A percentile compares a stretch with the other conserved stretches of the same genome.
Evolutionary conservation across 2,113 vertebrate genomes (phyloP).

Genomic region (Apodemus sylvaticus): DNA sequence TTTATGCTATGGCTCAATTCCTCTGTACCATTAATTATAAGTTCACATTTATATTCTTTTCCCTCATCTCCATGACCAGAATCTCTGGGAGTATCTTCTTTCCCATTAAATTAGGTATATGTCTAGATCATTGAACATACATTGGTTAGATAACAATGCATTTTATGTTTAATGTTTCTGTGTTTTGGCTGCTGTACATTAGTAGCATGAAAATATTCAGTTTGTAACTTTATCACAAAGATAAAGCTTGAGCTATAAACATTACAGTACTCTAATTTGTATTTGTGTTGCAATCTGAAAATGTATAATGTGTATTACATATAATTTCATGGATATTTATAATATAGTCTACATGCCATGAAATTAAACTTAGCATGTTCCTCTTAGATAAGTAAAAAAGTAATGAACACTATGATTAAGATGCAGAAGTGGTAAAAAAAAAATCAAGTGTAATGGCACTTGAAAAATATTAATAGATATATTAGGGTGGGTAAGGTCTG

Average conservation of each 20-base stretch:
- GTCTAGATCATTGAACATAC: not conserved
- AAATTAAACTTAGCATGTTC: not conserved
- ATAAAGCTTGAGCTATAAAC: not conserved
- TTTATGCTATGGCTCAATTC: not conserved
- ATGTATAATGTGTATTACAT: not conserved
- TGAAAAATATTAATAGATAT: not conserved
- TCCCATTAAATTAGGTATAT: not conserved
- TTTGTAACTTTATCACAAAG: not conserved
- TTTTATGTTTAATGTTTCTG: not conserved
- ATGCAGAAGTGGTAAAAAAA: not conserved
- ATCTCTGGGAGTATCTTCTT: not conserved
- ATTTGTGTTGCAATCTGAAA: not conserved
- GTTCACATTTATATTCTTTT: not conserved
- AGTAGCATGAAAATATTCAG: not conserved
- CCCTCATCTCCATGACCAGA: not conserved
- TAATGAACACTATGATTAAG: not conserved
- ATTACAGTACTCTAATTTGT: not conserved
- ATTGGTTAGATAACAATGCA: not conserved
- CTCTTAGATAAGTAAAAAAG: not conserved
- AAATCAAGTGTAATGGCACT: not conserved
- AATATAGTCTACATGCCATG: not conserved
- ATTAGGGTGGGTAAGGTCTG: not conserved
- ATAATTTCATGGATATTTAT: not conserved
- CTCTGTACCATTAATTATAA: not conserved
- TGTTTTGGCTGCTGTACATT: not conserved